Base-by-base conservation (phyloP, 2,888 invertebrate species). In the Drosophila merina region DNA sequence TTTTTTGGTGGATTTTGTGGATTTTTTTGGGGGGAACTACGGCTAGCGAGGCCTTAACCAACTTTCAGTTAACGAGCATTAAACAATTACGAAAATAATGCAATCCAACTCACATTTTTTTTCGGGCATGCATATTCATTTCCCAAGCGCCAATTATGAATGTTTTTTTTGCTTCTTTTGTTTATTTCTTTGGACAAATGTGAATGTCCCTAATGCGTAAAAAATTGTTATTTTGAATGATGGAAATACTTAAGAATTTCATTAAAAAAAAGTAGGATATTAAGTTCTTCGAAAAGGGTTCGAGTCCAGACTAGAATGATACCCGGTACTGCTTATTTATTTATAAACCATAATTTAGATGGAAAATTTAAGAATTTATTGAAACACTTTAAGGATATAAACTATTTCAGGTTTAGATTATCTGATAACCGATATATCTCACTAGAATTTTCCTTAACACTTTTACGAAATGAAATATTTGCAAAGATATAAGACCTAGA, bases 11-110 rank as follows among this genome's bases (percentile, higher is more conserved):
- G n/a, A n/a, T n/a, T 38, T 42, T 20, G 20, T 55, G 33, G 33
- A 14, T 60, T 48, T 30, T n/a, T 57, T 30, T 1, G n/a, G 12
- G 42, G 59, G 63, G 63, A 45, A 45, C 51, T 26, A n/a, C 20
- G 8, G 40, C 50, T 26, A n/a, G 31, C 12, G 36, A 47, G 63
- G 63, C 63, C 63, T 64, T 64, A 60, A 64, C 63, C 60, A 64
- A 64, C 60, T 31, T 64, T 64, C 63, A 45, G 60, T 31, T 64
- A 64, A 64, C 63, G 63, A 52, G 63, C 63, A 64, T 64, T 64
- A 60, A 64, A 64, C 60, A 64, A 64, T 64, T 64, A 64, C 60
- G 63, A 60, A 60, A 64, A 52, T 47, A 64, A 52, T 64, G 63
- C 63, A 64, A 64, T 64, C 63, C 63, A 60, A 64, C 60, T 64